phyloP scores from a whole-genome alignment of 2,797 vertebrate species.

The Lagocephalus sceleratus region DNA sequence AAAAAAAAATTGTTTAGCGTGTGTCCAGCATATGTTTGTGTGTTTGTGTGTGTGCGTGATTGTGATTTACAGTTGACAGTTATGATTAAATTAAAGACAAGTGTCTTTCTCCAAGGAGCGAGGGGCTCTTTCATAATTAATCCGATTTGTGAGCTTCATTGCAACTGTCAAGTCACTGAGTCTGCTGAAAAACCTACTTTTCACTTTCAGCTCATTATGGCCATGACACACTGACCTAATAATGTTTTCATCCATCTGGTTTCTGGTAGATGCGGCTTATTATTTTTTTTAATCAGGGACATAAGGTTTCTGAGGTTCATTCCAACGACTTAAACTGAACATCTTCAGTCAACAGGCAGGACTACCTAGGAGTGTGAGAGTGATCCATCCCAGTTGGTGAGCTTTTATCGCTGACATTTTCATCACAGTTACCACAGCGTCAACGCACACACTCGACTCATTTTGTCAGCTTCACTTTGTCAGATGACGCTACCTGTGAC shows the following conservation, averaged over 20 bases:
- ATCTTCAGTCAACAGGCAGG: too few relatives aligned
- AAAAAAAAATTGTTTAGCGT: too few relatives aligned
- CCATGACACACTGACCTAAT: constrained; percentile 34
- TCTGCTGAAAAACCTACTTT: constrained; percentile 7
- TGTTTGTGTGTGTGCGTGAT: too few relatives aligned
- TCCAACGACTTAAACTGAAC: too few relatives aligned
- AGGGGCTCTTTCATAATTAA: constrained; percentile 36
- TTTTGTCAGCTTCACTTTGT: not conserved
- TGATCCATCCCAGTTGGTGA: too few relatives aligned
- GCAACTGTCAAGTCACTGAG: constrained; percentile 17
- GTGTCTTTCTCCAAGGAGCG: constrained; percentile 11
- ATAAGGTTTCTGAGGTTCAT: too few relatives aligned
- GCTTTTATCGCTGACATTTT: too few relatives aligned
- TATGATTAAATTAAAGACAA: constrained; percentile 11
- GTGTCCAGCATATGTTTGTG: too few relatives aligned
- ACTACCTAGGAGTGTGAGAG: too few relatives aligned
- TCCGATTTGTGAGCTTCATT: constrained; percentile 26
- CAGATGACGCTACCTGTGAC: not conserved
- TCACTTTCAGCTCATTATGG: constrained; percentile 7
- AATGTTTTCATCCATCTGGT: not conserved
- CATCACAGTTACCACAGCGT: too few relatives aligned
- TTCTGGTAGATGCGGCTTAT: constrained; percentile 11
- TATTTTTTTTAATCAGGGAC: not conserved
- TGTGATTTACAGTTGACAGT: too few relatives aligned
- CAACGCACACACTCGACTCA: not conserved